Evolutionary conservation across 2,113 vertebrate species (phyloP), one percentile per base, ranked within the genome.

Genomic region (Malurus cyaneus): DNA sequence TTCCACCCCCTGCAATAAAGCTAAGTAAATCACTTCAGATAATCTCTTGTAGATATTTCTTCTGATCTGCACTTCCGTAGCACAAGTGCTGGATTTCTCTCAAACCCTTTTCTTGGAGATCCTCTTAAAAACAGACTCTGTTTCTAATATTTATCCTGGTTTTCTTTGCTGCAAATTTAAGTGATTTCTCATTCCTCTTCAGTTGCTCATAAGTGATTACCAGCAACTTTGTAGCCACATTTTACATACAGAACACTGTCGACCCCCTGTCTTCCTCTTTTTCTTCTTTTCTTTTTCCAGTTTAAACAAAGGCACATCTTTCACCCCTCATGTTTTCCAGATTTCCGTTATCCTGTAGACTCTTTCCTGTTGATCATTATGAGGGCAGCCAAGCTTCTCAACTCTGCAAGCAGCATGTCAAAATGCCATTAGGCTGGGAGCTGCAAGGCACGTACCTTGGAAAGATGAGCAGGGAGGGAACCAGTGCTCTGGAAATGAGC

Each of bases 241-340:
- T 93, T 83, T 72, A 49, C 31, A 17, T 46, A 50, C 0, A 84
- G 46, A 84, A 62, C 67, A 21, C 23, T 53, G 2, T 31, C 72
- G 13, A 73, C 12, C 12, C 23, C 24, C 16, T 28, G 2, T 47
- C 11, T 14, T 44, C 19, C 23, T 44, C 14, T 28, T 49, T 50
- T 61, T 59, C 39, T 53, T 6, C 14, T 44, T n/a, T 34, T 12
- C 3, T 29, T 34, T 29, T 4, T 24, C 21, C 29, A 56, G 14
- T 81, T 94, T 88, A 76, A 89, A 86, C n/a, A 92, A 86, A 92
- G 23, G 29, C 79, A 88, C 47, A 47, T 88, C 41, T 60, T 92
- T 92, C 42, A 82, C 16, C 16, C 36, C 42, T 88, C 76, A 54
- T 94, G 76, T 78, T 90, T 90, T 90, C 86, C 92, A 83, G 86